phyloP scores from a whole-genome alignment of 2,888 invertebrate genomes.

The Agrotis segetum region DNA sequence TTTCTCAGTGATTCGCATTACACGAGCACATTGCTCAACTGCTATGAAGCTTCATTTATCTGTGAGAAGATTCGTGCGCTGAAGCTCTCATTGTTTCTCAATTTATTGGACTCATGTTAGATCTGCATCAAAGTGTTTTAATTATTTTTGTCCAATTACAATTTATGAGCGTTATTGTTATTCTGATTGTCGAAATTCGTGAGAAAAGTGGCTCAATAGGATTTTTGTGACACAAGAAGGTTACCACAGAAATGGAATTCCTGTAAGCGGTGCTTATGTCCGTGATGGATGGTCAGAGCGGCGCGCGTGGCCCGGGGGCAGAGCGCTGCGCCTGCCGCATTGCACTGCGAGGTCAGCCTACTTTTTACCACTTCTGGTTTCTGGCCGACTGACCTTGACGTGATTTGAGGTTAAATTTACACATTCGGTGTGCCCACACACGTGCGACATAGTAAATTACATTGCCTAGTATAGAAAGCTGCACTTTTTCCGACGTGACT shows the following conservation, averaged over 20 bases:
- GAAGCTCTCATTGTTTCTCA: slow-evolving; percentile 72
- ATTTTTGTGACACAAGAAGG: slow-evolving; percentile 51
- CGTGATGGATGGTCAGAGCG: slow-evolving; percentile 54
- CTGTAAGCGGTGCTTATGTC: slow-evolving; percentile 64
- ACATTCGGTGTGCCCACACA: slow-evolving; percentile 76
- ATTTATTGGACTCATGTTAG: slow-evolving; percentile 57
- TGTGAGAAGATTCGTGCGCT: slow-evolving; percentile 73
- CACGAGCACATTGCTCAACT: slow-evolving; percentile 68
- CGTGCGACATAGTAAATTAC: slow-evolving; percentile 73
- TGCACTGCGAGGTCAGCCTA: slow-evolving; percentile 82
- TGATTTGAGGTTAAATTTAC: slow-evolving; percentile 84
- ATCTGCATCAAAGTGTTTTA: slow-evolving; percentile 53
- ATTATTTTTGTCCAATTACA: slow-evolving; percentile 45
- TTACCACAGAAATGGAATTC: slow-evolving; percentile 57
- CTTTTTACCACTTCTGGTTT: slow-evolving; percentile 85
- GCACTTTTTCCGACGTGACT: slow-evolving; percentile 84
- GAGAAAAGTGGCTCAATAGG: slow-evolving; percentile 54
- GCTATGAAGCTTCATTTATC: slow-evolving; percentile 66
- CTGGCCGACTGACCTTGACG: slow-evolving; percentile 83
- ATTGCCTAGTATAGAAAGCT: slow-evolving; percentile 83
- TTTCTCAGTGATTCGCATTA: slow-evolving; percentile 60
- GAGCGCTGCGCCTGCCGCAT: slow-evolving; percentile 72
- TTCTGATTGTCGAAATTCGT: slow-evolving; percentile 50
- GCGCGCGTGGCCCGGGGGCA: slow-evolving; percentile 47
- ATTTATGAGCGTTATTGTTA: slow-evolving; percentile 51